Percentiles rank a stretch among this genome's conserved stretches.
Conservation (phyloP, 2,113 vertebrate species). For the Mustela lutreola region DNA sequence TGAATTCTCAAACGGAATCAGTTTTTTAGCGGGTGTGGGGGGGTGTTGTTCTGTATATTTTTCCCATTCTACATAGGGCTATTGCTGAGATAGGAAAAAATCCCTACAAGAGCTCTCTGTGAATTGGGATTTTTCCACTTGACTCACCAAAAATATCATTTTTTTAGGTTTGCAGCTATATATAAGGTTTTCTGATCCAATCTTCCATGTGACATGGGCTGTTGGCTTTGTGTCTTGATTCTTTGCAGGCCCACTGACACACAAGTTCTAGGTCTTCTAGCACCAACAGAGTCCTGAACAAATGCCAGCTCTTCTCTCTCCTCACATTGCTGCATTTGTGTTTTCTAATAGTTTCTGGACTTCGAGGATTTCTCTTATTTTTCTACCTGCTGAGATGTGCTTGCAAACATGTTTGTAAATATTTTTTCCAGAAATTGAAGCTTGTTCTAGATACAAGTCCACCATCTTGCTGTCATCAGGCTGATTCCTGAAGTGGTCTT, state of each 20-base stretch:
- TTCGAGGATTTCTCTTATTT: not conserved
- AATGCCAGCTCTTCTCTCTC: not conserved
- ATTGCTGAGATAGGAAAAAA: not conserved
- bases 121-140: not conserved
- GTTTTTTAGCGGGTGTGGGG: not conserved
- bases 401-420: constrained; percentile 48
- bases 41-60: not conserved
- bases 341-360: not conserved
- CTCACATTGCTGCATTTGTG: not conserved
- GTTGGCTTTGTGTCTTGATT: not conserved
- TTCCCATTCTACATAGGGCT: not conserved
- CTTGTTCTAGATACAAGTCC: not conserved
- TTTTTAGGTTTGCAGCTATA: not conserved
- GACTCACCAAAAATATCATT: not conserved
- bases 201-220: not conserved
- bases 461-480: not conserved
- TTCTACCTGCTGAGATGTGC: not conserved
- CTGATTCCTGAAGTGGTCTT: not conserved
- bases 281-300: not conserved
- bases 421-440: not conserved
- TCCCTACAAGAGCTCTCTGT: not conserved
- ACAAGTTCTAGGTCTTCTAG: not conserved
- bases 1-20: not conserved
- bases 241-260: not conserved
- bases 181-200: not conserved